A percentile compares a stretch with the other conserved stretches of the same genome.
These are phyloP conservation scores for Hermaeophaga mercurialis DNA, from an alignment of 2,888 invertebrate genomes.

Conservation along the genomic window DNA sequence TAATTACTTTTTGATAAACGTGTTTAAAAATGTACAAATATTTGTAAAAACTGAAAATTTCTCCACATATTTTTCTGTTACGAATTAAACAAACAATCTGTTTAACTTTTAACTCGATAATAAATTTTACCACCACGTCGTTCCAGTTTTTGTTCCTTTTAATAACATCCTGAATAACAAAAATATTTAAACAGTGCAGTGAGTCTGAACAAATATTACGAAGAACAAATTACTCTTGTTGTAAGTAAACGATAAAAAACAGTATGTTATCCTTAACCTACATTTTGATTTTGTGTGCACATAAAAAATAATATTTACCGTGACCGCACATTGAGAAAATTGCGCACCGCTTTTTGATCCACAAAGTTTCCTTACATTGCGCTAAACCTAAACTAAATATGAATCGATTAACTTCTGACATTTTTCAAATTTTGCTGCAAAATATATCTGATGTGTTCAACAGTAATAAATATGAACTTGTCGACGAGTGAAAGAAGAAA, in stretches of 20 bases:
- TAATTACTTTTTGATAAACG: slow-evolving; percentile 7
- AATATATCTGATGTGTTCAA: too few species aligned
- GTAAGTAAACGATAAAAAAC: slow-evolving; percentile 20
- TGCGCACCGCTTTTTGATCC: background rate
- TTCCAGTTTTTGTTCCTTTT: slow-evolving; percentile 22
- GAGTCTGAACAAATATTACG: slow-evolving; percentile 18
- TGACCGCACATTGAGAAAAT: slow-evolving; percentile 14
- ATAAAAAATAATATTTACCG: slow-evolving; percentile 8
- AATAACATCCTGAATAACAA: slow-evolving; percentile 26
- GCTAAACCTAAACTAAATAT: too few species aligned
- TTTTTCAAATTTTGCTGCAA: too few species aligned
- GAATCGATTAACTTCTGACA: too few species aligned
- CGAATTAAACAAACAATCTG: slow-evolving; percentile 18
- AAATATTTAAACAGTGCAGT: slow-evolving; percentile 20
- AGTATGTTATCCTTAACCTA: slow-evolving; percentile 17
- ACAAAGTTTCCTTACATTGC: background rate
- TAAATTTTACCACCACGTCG: slow-evolving; percentile 28
- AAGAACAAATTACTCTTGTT: slow-evolving; percentile 11
- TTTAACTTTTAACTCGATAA: slow-evolving; percentile 16
- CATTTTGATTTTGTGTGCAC: slow-evolving; percentile 11
- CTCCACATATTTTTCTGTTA: slow-evolving; percentile 17
- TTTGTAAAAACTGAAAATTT: slow-evolving; percentile 14
- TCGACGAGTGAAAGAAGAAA: too few species aligned
- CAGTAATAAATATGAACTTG: too few species aligned
- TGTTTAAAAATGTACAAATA: background rate